Percentiles rank a stretch among this genome's conserved stretches.
These are phyloP conservation scores for Girardia tigrina DNA, from an alignment of 2,888 invertebrate genomes.

Conservation along the genomic window DNA sequence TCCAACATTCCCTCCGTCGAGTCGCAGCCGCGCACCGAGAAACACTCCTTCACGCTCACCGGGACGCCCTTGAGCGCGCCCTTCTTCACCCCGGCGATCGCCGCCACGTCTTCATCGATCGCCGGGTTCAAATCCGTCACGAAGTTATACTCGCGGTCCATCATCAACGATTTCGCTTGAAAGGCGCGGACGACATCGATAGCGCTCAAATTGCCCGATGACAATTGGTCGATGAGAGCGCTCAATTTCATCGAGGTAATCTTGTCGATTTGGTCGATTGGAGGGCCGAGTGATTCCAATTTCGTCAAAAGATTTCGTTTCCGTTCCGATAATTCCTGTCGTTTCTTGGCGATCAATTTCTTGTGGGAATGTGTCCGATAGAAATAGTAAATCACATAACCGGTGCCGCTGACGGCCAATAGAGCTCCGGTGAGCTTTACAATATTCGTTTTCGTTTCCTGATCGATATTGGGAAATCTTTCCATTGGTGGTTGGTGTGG, in stretches of 20 bases:
- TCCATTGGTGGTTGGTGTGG: too few relatives aligned
- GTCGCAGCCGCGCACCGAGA: constrained; percentile 23
- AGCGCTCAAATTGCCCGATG: neutral
- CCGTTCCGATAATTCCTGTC: neutral
- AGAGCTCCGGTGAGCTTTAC: neutral
- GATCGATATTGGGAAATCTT: neutral
- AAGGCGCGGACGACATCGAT: constrained; percentile 15
- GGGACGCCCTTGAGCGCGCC: constrained; percentile 31
- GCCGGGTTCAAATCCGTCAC: neutral
- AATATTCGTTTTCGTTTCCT: neutral
- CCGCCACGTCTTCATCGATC: neutral
- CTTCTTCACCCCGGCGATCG: neutral
- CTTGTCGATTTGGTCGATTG: neutral
- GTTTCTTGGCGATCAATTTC: neutral
- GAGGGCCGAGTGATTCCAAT: neutral
- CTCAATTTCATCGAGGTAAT: neutral
- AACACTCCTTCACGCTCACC: constrained; percentile 29
- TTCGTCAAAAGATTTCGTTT: neutral
- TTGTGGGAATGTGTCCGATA: neutral
- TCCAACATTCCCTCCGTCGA: neutral
- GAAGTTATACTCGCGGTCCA: constrained; percentile 13
- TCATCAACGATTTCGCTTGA: constrained; percentile 20
- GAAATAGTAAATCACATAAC: neutral
- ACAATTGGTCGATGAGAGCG: neutral
- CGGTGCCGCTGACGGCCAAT: neutral